Evolutionary conservation across 2,113 vertebrate genomes (phyloP).

Genomic region (Pangasianodon hypophthalmus): DNA sequence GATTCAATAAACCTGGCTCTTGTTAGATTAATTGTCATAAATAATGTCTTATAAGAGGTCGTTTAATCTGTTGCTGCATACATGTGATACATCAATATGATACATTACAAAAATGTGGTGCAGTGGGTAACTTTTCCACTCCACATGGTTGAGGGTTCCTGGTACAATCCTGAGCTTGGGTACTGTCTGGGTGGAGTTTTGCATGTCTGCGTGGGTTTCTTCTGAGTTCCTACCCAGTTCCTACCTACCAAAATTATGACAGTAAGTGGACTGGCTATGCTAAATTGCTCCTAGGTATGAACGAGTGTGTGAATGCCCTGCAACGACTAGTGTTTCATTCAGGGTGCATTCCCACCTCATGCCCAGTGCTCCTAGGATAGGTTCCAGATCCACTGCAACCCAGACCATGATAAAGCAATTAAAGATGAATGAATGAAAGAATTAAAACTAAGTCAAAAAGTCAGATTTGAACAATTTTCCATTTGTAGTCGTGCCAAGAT

Average conservation of each 20-base stretch:
- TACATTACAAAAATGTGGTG: background rate
- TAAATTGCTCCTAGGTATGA: background rate
- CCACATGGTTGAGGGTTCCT: background rate
- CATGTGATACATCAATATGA: background rate
- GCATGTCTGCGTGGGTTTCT: background rate
- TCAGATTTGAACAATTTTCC: background rate
- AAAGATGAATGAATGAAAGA: background rate
- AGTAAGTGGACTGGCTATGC: background rate
- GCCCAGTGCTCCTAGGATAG: background rate
- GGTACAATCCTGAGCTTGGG: background rate
- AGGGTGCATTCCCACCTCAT: background rate
- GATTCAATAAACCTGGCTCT: background rate
- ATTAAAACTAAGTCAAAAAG: background rate
- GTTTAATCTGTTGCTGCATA: background rate
- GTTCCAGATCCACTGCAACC: background rate
- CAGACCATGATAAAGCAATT: background rate
- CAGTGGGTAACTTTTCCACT: background rate
- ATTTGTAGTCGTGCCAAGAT: background rate
- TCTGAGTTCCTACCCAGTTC: background rate
- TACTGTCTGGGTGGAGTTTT: background rate
- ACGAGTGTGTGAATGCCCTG: background rate
- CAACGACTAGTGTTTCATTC: background rate
- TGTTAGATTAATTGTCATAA: background rate
- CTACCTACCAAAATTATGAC: background rate
- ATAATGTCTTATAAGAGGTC: background rate